These are phyloP conservation scores for Troides oblongomaculatus DNA, from an alignment of 2,888 invertebrate species.

Conservation along the genomic window DNA sequence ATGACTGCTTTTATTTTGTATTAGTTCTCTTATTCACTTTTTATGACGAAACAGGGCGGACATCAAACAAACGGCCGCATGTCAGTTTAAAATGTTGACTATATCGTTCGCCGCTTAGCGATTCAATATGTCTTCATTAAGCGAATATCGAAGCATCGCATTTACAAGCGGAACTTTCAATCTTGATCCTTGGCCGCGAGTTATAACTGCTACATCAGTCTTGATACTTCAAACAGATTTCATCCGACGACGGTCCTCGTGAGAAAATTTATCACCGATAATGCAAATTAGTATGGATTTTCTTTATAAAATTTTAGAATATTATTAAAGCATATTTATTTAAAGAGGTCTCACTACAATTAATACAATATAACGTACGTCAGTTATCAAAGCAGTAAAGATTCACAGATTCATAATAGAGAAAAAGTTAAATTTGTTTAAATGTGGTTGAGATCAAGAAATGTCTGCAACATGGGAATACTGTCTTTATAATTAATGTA, in stretches of 20 bases:
- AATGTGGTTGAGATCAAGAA: not conserved
- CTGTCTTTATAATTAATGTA: not conserved
- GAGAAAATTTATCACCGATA: not conserved
- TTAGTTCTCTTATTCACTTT: not conserved
- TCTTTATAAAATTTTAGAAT: no score
- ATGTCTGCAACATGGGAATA: not conserved
- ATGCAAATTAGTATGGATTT: not conserved
- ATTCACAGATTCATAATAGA: not conserved
- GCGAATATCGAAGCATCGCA: conserved; percentile 72
- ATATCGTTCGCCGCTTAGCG: conserved; percentile 72
- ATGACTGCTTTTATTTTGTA: not conserved
- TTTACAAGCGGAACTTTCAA: conserved; percentile 69
- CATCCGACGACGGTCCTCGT: conserved; percentile 10
- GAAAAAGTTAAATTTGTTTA: not conserved
- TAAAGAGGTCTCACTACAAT: no score
- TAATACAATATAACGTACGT: no score
- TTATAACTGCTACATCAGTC: conserved; percentile 57
- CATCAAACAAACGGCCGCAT: conserved; percentile 61
- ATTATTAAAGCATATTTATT: no score
- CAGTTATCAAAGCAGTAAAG: not conserved
- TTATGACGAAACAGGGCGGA: conserved; percentile 17
- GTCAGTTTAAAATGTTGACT: conserved; percentile 76
- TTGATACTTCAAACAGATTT: conserved; percentile 44
- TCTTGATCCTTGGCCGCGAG: conserved; percentile 71
- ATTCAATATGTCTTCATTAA: conserved; percentile 81